phyloP scores from a whole-genome alignment of 1,140 invertebrate species.

The Meloidogyne chitwoodi region DNA sequence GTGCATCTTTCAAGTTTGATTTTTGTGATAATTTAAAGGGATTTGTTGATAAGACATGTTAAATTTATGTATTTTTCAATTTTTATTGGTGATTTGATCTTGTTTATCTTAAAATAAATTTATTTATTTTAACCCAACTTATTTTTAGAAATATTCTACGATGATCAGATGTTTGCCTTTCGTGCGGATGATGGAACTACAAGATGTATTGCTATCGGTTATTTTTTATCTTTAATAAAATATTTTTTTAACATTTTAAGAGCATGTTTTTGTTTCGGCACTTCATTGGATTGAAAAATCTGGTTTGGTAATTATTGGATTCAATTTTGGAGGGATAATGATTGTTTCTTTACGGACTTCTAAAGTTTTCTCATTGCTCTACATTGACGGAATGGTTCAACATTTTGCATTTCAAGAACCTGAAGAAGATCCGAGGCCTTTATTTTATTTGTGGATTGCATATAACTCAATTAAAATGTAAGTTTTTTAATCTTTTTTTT shows the following conservation, averaged over 20 bases:
- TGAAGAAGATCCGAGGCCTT: conserved; percentile 30
- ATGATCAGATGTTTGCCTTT: conserved; percentile 31
- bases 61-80: no score
- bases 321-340: conserved; percentile 33
- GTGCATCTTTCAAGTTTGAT: conserved; percentile 13
- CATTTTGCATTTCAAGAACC: conserved; percentile 34
- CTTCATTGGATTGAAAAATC: conserved; percentile 26
- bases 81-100: no score
- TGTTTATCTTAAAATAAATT: no score
- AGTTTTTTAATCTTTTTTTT: not conserved
- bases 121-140: no score
- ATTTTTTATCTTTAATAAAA: not conserved
- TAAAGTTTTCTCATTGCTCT: conserved; percentile 25
- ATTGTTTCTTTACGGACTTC: conserved; percentile 25
- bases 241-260: conserved; percentile 18
- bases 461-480: conserved; percentile 14
- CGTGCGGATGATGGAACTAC: conserved; percentile 21
- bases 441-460: conserved; percentile 26
- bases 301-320: conserved; percentile 19
- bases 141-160: conserved; percentile 26
- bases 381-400: conserved; percentile 23
- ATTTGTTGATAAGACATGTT: no score
- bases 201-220: conserved; percentile 16
- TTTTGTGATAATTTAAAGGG: not conserved
- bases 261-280: conserved; percentile 27